Evolutionary conservation across 2,888 invertebrate genomes (phyloP).

Genomic region (Yponomeuta cagnagella): DNA sequence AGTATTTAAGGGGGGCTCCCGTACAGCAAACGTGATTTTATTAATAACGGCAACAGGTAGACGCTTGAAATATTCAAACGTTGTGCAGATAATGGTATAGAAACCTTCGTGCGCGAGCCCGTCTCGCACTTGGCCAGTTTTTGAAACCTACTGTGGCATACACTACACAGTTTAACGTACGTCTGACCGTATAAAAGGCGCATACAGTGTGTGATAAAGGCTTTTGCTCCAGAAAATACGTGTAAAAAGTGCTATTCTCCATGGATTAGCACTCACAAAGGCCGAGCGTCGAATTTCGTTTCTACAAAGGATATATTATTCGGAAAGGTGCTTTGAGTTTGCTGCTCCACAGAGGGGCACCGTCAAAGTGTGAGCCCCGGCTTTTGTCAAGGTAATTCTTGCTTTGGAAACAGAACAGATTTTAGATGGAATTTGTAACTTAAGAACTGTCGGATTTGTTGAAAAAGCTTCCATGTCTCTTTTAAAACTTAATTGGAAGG

Average conservation of each 20-base stretch:
- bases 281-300: conserved; percentile 6
- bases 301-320: conserved; percentile 5
- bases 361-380: neutral
- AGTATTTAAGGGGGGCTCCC: too few relatives aligned
- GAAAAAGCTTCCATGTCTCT: neutral
- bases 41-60: too few relatives aligned
- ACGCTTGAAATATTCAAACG: too few relatives aligned
- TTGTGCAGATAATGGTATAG: too few relatives aligned
- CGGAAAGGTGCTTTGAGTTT: conserved; percentile 2
- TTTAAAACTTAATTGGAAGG: too few relatives aligned
- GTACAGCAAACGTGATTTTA: too few relatives aligned
- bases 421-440: conserved; percentile 6
- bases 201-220: neutral
- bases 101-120: too few relatives aligned
- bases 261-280: conserved; percentile 38
- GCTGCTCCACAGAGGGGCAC: neutral
- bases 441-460: neutral
- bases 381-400: conserved; percentile 11
- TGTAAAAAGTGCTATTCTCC: conserved; percentile 33
- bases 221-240: conserved; percentile 2
- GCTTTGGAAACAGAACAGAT: conserved; percentile 7
- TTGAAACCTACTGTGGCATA: too few relatives aligned
- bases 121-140: too few relatives aligned
- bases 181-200: too few relatives aligned
- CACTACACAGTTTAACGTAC: too few relatives aligned